Base-by-base conservation (phyloP, 2,888 invertebrate genomes). In the Tyria jacobaeae region DNA sequence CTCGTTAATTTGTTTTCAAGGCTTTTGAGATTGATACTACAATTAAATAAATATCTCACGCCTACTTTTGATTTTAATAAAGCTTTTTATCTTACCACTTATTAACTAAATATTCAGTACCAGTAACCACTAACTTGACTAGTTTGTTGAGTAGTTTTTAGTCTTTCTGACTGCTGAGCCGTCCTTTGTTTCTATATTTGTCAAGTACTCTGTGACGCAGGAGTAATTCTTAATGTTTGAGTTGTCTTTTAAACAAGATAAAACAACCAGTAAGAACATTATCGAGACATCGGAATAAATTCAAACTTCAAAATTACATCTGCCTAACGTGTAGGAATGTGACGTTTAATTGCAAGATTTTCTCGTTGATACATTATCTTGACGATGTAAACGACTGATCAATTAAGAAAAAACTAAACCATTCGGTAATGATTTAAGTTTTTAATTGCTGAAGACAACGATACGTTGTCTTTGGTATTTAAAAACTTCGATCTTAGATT, bases 1-100 rank as follows among this genome's bases (percentile, higher is more conserved):
- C 14, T 34, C 57, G 35, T 35, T 47, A 56, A 48, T 54, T 27
- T 49, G 49, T 25, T 14, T 47, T 10, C 31, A 44, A 31, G 34
- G 44, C 31, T 31, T 25, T 39, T 41, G n/a, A n/a, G 2, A 31
- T 5, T 12, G 17, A 9, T 25, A 14, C 39, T 24, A 53, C 21
- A 53, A 25, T 39, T 47, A 14, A 24, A 25, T 47, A 14, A 24
- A 25, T 25, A 24, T 25, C 14, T 10, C 17, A 50, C 17, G 31
- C 6, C 10, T 31, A 10, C n/a, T 25, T 48, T 41, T 41, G 27
- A 31, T 6, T 6, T 31, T 31, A 31, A 7, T 31, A 3, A 31
- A 2, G 27, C 27, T 31, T n/a, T n/a, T n/a, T n/a, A n/a, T n/a
- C n/a, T n/a, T n/a, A n/a, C n/a, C n/a, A n/a, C n/a, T n/a, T n/a